A percentile compares a stretch with the other conserved stretches of the same genome.
Conservation (phyloP, 2,113 vertebrate species). For the Sterna hirundo region DNA sequence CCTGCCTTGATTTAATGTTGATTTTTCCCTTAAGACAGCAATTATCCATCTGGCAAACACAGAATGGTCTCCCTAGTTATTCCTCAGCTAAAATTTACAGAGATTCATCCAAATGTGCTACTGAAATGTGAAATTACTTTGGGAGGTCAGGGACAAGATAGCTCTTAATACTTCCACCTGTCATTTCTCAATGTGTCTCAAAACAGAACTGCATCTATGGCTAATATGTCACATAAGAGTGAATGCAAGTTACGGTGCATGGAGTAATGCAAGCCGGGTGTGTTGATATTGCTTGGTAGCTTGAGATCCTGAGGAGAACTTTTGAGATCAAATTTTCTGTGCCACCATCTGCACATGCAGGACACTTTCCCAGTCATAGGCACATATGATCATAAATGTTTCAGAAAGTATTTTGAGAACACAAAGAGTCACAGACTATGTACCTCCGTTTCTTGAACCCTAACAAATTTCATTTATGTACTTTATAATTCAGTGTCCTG, state of each 20-base stretch:
- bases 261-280: fast-evolving
- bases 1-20: not conserved
- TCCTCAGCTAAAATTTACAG: not conserved
- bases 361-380: not conserved
- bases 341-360: not conserved
- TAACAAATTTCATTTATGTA: not conserved
- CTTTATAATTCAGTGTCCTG: not conserved
- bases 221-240: not conserved
- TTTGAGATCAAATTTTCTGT: not conserved
- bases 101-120: not conserved
- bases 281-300: not conserved
- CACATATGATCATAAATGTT: not conserved
- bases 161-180: not conserved
- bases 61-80: not conserved
- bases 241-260: not conserved
- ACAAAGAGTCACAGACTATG: not conserved
- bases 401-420: not conserved
- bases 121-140: not conserved
- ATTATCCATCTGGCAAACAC: not conserved
- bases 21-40: not conserved
- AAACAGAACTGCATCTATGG: not conserved
- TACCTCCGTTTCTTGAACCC: not conserved
- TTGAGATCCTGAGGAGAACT: not conserved
- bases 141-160: not conserved
- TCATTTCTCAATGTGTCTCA: not conserved